Conservation (phyloP, 2,888 invertebrate genomes). For the Luperina nickerlii region DNA sequence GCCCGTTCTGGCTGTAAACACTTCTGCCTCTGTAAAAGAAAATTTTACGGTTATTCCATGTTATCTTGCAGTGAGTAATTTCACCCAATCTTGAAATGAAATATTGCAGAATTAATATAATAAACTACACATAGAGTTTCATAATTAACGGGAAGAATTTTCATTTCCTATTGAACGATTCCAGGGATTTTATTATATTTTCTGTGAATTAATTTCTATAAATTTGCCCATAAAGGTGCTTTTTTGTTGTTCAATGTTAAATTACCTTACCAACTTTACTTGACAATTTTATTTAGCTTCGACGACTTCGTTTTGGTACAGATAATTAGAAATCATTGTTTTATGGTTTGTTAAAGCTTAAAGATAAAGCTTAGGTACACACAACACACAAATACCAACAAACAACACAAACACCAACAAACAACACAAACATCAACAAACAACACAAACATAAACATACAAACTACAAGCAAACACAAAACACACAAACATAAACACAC, state of each 20-base stretch:
- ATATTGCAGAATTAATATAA: background rate
- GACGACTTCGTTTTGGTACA: background rate
- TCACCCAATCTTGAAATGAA: background rate
- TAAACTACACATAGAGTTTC: conserved; percentile 33
- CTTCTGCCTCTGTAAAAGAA: background rate
- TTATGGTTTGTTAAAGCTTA: background rate
- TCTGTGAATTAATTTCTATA: conserved; percentile 29
- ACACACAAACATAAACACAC: too few relatives aligned
- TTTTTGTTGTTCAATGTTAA: conserved; percentile 9
- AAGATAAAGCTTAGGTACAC: background rate
- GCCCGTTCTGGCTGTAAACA: background rate
- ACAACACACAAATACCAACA: too few relatives aligned
- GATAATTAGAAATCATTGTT: background rate
- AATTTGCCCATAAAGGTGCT: conserved; percentile 19
- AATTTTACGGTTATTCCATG: background rate
- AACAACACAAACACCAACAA: too few relatives aligned
- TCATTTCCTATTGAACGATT: conserved; percentile 56
- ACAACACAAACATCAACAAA: too few relatives aligned
- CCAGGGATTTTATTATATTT: conserved; percentile 65
- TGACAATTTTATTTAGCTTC: conserved; percentile 7
- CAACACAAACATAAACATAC: too few relatives aligned
- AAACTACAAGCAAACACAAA: too few relatives aligned
- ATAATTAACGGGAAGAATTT: conserved; percentile 65
- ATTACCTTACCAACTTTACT: conserved; percentile 22
- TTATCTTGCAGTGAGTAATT: background rate